These are phyloP conservation scores for Cryptoblepharus egeriae DNA, from an alignment of 2,797 vertebrate species.

Conservation along the genomic window DNA sequence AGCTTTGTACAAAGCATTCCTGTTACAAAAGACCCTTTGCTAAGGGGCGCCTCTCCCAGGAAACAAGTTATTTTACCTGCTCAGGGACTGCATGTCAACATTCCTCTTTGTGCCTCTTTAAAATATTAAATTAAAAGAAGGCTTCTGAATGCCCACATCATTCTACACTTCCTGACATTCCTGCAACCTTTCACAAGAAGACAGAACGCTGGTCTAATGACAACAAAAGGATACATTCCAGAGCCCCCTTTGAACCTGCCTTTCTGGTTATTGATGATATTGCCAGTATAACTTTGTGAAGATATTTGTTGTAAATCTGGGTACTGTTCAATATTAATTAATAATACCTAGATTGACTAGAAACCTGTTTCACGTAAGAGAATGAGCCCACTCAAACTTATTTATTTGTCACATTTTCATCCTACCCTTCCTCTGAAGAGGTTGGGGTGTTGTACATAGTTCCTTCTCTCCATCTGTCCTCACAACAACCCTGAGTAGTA, in stretches of 20 bases:
- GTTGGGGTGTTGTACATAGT: too few species aligned
- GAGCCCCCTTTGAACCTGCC: constrained; percentile 7
- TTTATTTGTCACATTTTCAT: too few species aligned
- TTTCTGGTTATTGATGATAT: background rate
- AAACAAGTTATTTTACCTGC: constrained; percentile 24
- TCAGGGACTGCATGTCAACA: constrained; percentile 7
- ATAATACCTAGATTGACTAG: too few species aligned
- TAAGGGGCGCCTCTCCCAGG: background rate
- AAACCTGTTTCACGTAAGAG: too few species aligned
- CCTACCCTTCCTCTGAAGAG: too few species aligned
- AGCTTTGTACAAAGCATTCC: background rate
- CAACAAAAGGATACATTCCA: background rate
- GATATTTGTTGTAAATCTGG: background rate
- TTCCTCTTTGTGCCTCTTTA: constrained; percentile 9
- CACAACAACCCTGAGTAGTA: too few species aligned
- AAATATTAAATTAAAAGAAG: background rate
- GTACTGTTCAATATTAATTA: too few species aligned
- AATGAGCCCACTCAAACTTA: background rate
- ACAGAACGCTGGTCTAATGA: background rate
- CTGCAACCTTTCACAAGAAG: constrained; percentile 13
- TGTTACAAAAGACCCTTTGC: background rate
- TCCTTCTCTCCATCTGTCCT: too few species aligned
- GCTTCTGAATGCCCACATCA: constrained; percentile 21
- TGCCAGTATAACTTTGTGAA: background rate
- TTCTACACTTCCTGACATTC: constrained; percentile 13